These are phyloP conservation scores for Coreius guichenoti DNA, from an alignment of 2,797 vertebrate species.

Conservation along the genomic window DNA sequence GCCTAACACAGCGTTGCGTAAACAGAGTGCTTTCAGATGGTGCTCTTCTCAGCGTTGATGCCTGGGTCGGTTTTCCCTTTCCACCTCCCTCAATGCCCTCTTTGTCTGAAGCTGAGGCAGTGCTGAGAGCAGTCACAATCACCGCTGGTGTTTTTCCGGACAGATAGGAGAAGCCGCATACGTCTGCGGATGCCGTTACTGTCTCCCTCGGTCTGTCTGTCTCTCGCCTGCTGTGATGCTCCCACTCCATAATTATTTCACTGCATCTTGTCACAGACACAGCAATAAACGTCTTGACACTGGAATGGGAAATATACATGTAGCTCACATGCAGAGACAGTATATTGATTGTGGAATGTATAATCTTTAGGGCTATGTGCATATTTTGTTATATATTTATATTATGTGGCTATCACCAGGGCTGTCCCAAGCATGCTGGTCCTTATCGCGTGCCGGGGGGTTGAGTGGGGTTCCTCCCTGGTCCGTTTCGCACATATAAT, in stretches of 20 bases:
- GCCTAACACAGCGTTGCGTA: constrained; percentile 9
- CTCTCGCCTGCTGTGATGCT: constrained; percentile 16
- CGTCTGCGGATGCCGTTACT: constrained; percentile 15
- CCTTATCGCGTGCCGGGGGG: too few relatives aligned
- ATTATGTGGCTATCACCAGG: background rate
- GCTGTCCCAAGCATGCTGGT: background rate
- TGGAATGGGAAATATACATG: background rate
- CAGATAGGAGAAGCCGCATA: constrained; percentile 39
- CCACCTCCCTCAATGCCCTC: constrained; percentile 25
- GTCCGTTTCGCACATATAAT: background rate
- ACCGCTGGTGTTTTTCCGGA: constrained; percentile 24
- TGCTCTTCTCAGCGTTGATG: background rate
- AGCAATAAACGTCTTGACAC: constrained; percentile 28
- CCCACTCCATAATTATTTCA: constrained; percentile 20
- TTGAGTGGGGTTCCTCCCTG: too few relatives aligned
- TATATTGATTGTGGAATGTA: constrained; percentile 20
- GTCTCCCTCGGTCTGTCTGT: constrained; percentile 22
- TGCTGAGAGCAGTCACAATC: constrained; percentile 8
- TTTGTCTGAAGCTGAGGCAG: constrained; percentile 25
- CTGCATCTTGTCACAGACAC: constrained; percentile 2
- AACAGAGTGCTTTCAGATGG: constrained; percentile 41
- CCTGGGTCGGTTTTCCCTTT: constrained; percentile 28
- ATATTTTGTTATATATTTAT: constrained; percentile 17
- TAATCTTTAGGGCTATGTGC: constrained; percentile 7
- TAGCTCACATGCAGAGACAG: constrained; percentile 11